phyloP scores from a whole-genome alignment of 2,797 vertebrate genomes.

The Heterohyrax brucei region DNA sequence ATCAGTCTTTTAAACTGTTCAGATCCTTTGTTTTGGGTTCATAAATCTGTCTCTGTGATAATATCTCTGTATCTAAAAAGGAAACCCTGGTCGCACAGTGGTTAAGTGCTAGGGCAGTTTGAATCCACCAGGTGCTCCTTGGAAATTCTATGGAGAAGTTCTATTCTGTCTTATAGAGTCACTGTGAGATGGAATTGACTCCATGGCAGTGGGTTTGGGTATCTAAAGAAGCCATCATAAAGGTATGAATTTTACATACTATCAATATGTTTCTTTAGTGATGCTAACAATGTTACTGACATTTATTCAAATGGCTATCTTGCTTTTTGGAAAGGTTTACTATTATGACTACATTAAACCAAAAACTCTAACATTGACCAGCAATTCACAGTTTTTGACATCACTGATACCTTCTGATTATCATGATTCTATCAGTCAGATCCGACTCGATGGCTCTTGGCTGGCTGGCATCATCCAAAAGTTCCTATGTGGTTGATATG shows the following conservation, averaged over 20 bases:
- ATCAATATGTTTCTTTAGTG: background rate
- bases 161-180: too few species aligned
- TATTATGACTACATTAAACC: slow-evolving; percentile 16
- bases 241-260: background rate
- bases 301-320: slow-evolving; percentile 32
- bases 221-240: background rate
- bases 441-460: too few species aligned
- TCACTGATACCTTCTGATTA: background rate
- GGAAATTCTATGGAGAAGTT: too few species aligned
- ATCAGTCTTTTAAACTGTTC: background rate
- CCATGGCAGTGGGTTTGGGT: background rate
- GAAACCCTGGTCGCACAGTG: too few species aligned
- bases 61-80: background rate
- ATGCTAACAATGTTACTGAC: background rate
- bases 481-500: background rate
- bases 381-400: background rate
- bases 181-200: too few species aligned
- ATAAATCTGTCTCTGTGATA: slow-evolving; percentile 18
- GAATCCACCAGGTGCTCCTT: too few species aligned
- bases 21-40: background rate
- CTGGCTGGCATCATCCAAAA: too few species aligned
- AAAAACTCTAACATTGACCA: background rate
- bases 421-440: slow-evolving; percentile 9
- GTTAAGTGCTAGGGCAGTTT: too few species aligned
- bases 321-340: slow-evolving; percentile 35